Evolutionary conservation across 1,140 invertebrate genomes (phyloP).

Genomic region (Plectrocnemia conspersa): DNA sequence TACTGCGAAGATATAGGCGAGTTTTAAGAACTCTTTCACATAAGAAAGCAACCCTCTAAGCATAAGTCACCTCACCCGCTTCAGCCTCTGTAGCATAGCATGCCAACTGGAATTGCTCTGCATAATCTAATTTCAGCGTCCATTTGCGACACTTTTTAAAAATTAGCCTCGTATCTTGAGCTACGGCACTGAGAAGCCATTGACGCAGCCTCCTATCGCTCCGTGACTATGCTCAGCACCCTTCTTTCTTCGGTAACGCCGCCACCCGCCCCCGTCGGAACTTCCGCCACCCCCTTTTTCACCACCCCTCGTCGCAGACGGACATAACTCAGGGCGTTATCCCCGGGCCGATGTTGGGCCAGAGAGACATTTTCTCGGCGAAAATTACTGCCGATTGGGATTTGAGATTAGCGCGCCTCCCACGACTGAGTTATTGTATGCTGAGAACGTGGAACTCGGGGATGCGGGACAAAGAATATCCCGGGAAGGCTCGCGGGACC

Average conservation of each 20-base stretch:
- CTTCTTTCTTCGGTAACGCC: conserved; percentile 7
- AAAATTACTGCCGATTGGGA: conserved; percentile 36
- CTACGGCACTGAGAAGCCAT: conserved; percentile 27
- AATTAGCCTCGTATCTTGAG: too few species aligned
- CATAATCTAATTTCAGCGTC: too few species aligned
- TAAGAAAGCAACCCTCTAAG: too few species aligned
- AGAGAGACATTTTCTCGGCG: conserved; percentile 32
- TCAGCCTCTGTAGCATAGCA: too few species aligned
- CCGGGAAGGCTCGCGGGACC: conserved; percentile 11
- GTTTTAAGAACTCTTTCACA: too few species aligned
- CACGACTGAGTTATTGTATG: conserved; percentile 33
- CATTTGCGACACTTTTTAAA: too few species aligned
- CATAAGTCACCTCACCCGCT: too few species aligned
- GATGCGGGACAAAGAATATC: conserved; percentile 33
- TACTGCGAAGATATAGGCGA: too few species aligned
- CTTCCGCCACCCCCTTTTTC: neutral
- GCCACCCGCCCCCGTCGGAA: neutral
- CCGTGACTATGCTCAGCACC: conserved; percentile 17
- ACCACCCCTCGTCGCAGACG: conserved; percentile 21
- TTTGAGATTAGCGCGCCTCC: conserved; percentile 33
- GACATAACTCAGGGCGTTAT: conserved; percentile 35
- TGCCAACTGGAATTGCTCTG: too few species aligned
- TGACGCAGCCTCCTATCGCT: conserved; percentile 28
- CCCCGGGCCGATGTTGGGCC: conserved; percentile 25
- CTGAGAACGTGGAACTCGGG: conserved; percentile 31